These are phyloP conservation scores for Neodiprion virginianus DNA, from an alignment of 1,140 invertebrate species.

Conservation along the genomic window DNA sequence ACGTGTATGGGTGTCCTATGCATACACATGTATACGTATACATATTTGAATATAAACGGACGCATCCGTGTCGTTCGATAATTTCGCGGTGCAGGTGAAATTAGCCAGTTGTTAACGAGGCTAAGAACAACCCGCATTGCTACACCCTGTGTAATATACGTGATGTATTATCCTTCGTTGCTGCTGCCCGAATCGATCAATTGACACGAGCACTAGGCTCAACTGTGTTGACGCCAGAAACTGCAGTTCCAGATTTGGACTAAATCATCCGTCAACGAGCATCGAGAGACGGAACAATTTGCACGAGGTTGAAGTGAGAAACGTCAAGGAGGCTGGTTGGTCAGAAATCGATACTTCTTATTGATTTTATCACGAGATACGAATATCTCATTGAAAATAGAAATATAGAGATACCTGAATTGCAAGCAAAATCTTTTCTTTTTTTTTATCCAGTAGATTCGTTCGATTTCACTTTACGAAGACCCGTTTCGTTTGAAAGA, in stretches of 20 bases:
- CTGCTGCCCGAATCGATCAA: no score
- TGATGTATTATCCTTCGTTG: neutral
- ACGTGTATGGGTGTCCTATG: neutral
- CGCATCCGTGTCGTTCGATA: slow-evolving; percentile 10
- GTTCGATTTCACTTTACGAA: no score
- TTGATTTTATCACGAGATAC: no score
- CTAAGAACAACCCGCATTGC: neutral
- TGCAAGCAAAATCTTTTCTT: no score
- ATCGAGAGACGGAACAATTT: neutral
- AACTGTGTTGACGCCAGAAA: slow-evolving; percentile 39
- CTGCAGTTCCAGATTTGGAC: no score
- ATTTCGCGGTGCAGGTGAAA: neutral
- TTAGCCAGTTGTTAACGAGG: neutral
- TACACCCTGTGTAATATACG: neutral
- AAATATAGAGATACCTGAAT: no score
- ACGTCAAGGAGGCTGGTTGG: slow-evolving; percentile 36
- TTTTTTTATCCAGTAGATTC: no score
- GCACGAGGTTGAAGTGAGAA: slow-evolving; percentile 14
- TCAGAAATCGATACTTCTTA: slow-evolving; percentile 26
- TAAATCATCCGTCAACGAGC: no score
- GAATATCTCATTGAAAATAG: no score
- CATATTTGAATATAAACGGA: slow-evolving; percentile 6
- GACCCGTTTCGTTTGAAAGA: no score
- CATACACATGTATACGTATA: neutral
- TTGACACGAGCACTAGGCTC: slow-evolving; percentile 32